These are phyloP conservation scores for Buathra laborator DNA, from an alignment of 2,888 invertebrate species.

Conservation along the genomic window DNA sequence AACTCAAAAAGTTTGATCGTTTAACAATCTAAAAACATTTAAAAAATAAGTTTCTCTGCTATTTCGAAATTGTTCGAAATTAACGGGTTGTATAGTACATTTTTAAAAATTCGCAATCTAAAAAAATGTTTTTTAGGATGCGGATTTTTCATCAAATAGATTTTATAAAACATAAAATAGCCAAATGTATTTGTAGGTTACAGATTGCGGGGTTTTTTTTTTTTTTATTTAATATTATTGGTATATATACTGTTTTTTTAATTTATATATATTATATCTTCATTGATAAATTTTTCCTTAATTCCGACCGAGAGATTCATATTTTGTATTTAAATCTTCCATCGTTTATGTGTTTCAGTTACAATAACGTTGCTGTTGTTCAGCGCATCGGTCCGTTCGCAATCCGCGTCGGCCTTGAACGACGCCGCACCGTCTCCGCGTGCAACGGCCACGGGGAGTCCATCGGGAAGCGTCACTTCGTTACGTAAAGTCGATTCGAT, in stretches of 20 bases:
- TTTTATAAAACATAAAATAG: too few relatives aligned
- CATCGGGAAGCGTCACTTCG: constrained; percentile 53
- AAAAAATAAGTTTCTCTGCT: not conserved
- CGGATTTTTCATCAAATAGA: too few relatives aligned
- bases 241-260: too few relatives aligned
- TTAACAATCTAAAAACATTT: too few relatives aligned
- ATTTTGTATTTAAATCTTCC: not conserved
- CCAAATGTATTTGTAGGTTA: too few relatives aligned
- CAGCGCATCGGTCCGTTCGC: constrained; percentile 58
- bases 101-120: too few relatives aligned
- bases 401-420: constrained; percentile 30
- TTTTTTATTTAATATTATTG: too few relatives aligned
- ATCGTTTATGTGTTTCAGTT: constrained; percentile 59
- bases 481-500: constrained; percentile 54
- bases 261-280: too few relatives aligned
- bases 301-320: not conserved
- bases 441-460: not conserved
- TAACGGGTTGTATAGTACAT: too few relatives aligned
- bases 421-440: constrained; percentile 10
- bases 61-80: too few relatives aligned
- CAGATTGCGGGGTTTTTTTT: too few relatives aligned
- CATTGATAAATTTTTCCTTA: not conserved
- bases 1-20: not conserved
- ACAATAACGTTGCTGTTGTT: constrained; percentile 60
- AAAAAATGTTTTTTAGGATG: too few relatives aligned